Base-by-base conservation (phyloP, 23 tunicate species). In the Styela clava region DNA sequence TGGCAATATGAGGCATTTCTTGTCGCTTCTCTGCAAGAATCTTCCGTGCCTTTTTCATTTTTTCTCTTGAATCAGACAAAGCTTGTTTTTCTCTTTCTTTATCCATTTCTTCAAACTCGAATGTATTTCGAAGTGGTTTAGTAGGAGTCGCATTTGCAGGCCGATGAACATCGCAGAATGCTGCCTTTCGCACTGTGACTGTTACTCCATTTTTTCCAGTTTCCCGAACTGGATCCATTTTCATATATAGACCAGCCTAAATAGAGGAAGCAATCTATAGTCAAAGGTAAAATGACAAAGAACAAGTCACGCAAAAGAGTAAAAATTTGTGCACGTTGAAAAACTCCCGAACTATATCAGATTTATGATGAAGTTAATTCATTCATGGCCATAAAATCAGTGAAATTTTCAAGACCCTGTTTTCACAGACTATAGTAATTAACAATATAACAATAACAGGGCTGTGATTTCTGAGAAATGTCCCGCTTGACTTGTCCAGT, bases 111-210 rank as follows among this genome's bases (percentile, higher is more conserved):
- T 76, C 81, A 52, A 76, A 52, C 29, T 76, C 61, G 27, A 31
- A 44, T 9, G 61, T 76, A 56, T 52, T 76, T 24, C 33, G 65
- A 7, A 76, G 69, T 24, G 81, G 81, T 36, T 52, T 44, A 9
- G 64, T 37, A 27, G 97, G 97, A 9, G 97, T 86, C 16, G 97
- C 91, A 68, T 87, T 91, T 2, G 86, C 52, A 1, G 98, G 98
- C 1, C 89, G 86, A 65, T 93, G 98, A 12, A 62, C 98, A 64
- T 93, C 98, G 33, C 98, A 93, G 62, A 84, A 93, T 20, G 98
- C 98, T 44, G 85, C 96, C 37, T 95, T 86, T 37, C 79, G 83
- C 63, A 95, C 89, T 3, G 86, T 95, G n/a, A 81, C 84, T 22
- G 89, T 86, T 44, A 86, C 79, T n/a, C 96, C 96, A 63, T 89